Conservation (phyloP, 2,888 invertebrate genomes). For the Entomobrya multifasciata region DNA sequence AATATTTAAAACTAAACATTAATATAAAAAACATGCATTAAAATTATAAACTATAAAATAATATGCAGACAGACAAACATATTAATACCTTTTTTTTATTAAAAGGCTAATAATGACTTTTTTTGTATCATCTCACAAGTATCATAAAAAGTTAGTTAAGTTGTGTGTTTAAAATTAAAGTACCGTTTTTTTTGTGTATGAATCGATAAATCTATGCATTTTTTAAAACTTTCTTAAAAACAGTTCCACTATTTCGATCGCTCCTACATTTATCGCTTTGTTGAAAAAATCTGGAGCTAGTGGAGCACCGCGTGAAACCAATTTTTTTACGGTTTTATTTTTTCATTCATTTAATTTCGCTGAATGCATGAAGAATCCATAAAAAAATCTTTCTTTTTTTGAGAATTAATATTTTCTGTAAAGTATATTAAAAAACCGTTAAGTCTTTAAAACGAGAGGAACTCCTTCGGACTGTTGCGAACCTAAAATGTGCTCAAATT, state of each 20-base stretch:
- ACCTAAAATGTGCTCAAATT: constrained; percentile 59
- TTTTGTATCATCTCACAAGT: background rate
- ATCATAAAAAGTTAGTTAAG: background rate
- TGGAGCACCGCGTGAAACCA: too few relatives aligned
- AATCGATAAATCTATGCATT: too few relatives aligned
- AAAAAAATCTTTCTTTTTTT: background rate
- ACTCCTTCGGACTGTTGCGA: constrained; percentile 71
- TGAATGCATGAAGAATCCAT: background rate
- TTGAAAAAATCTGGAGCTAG: too few relatives aligned
- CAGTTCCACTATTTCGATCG: too few relatives aligned
- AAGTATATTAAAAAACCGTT: constrained; percentile 31
- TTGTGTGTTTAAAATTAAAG: background rate
- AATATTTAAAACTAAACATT: too few relatives aligned
- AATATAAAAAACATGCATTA: background rate
- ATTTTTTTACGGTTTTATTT: background rate
- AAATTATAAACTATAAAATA: background rate
- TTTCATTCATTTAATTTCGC: background rate
- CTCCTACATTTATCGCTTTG: too few relatives aligned
- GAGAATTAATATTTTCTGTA: background rate
- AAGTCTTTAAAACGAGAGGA: constrained; percentile 79
- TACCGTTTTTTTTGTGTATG: background rate
- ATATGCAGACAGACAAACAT: background rate
- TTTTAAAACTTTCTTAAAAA: too few relatives aligned
- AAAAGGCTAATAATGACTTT: background rate
- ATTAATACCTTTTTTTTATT: background rate